Percentiles rank a stretch among this genome's conserved stretches.
Evolutionary conservation across 1,140 invertebrate species (phyloP).

Genomic region (Formica exsecta): DNA sequence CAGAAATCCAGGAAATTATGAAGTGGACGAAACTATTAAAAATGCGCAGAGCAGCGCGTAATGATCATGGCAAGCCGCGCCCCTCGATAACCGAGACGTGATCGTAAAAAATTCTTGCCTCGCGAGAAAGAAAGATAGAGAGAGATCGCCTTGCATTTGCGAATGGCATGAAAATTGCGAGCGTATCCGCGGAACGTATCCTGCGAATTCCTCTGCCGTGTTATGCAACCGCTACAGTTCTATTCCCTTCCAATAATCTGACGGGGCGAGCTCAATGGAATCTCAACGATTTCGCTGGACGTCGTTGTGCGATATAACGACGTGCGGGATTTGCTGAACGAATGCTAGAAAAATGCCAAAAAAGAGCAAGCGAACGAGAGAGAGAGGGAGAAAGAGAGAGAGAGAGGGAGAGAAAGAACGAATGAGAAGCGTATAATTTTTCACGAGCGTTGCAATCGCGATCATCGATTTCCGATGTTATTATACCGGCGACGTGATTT

Average conservation of each 20-base stretch:
- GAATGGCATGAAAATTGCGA: conserved; percentile 40
- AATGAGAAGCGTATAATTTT: conserved; percentile 31
- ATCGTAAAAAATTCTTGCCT: neutral
- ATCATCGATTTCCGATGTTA: conserved; percentile 57
- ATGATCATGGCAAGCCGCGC: neutral
- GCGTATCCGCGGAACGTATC: conserved; percentile 36
- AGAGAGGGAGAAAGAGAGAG: neutral
- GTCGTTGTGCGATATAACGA: conserved; percentile 52
- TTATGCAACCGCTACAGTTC: conserved; percentile 56
- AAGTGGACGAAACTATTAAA: neutral
- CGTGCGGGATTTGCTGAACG: neutral
- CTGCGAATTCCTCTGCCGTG: conserved; percentile 32
- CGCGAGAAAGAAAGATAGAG: neutral
- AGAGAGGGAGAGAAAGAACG: neutral
- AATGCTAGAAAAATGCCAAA: conserved; percentile 47
- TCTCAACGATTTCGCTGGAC: conserved; percentile 47
- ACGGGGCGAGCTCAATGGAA: conserved; percentile 41
- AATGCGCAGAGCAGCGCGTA: neutral
- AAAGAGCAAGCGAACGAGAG: neutral
- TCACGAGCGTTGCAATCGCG: conserved; percentile 27
- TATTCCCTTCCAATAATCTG: conserved; percentile 16
- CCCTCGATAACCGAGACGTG: neutral
- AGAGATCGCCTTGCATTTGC: neutral
- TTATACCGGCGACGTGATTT: conserved; percentile 41
- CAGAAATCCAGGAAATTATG: neutral